These are phyloP conservation scores for Galleria mellonella DNA, from an alignment of 1,140 invertebrate genomes.

Conservation along the genomic window DNA sequence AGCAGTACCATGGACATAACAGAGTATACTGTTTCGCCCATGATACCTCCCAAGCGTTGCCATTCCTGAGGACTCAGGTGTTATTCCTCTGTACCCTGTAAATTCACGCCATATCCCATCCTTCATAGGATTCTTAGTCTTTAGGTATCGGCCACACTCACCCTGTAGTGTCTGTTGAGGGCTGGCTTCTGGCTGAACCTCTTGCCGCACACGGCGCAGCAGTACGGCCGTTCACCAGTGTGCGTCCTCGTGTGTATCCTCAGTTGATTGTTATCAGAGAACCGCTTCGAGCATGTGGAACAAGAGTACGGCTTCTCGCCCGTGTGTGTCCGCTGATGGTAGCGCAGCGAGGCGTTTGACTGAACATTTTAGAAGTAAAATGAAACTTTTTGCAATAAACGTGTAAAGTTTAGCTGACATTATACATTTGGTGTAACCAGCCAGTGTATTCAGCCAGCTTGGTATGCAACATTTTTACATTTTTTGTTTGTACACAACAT, in stretches of 20 bases:
- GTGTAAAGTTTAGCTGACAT: neutral
- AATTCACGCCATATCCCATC: too few relatives aligned
- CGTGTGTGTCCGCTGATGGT: conserved; percentile 45
- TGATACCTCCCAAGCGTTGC: too few relatives aligned
- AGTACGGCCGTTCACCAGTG: conserved; percentile 36
- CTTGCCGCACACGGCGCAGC: conserved; percentile 8
- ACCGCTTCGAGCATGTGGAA: conserved; percentile 19
- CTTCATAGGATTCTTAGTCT: too few relatives aligned
- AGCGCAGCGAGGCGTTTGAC: conserved; percentile 33
- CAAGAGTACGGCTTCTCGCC: conserved; percentile 28
- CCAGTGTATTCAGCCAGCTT: neutral
- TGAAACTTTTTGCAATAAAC: neutral
- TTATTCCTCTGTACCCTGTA: too few relatives aligned
- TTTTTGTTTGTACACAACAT: too few relatives aligned
- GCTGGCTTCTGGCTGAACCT: neutral
- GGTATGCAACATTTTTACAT: too few relatives aligned
- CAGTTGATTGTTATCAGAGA: conserved; percentile 25
- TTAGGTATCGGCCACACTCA: too few relatives aligned
- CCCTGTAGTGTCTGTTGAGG: conserved; percentile 4
- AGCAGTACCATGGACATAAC: too few relatives aligned
- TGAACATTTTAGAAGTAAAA: conserved; percentile 8
- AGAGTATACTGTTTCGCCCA: too few relatives aligned
- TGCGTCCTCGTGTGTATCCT: conserved; percentile 30
- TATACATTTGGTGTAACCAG: neutral
- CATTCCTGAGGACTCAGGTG: too few relatives aligned